phyloP scores from a whole-genome alignment of 2,797 vertebrate genomes.

The Syngnathus acus region DNA sequence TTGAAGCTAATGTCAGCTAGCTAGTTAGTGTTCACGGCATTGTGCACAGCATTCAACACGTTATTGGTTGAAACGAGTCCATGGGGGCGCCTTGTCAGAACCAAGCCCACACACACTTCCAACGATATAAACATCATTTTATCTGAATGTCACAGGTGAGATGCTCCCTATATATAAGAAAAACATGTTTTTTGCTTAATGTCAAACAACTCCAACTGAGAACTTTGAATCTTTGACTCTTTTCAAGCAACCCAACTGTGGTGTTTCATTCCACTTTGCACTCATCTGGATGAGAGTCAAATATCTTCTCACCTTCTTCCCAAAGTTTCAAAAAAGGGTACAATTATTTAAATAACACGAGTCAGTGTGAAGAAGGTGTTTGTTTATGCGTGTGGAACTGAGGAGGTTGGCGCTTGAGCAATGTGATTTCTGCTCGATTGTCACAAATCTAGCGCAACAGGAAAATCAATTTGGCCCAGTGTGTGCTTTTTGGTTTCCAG shows the following conservation, averaged over 20 bases:
- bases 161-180: too few species aligned
- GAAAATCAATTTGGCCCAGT: constrained; percentile 76
- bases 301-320: constrained; percentile 43
- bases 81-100: too few species aligned
- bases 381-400: constrained; percentile 27
- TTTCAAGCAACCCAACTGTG: neutral
- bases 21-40: too few species aligned
- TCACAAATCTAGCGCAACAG: constrained; percentile 77
- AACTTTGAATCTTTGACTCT: neutral
- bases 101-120: too few species aligned
- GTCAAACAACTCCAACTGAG: neutral
- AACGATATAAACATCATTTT: too few species aligned
- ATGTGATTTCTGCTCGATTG: constrained; percentile 74
- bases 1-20: too few species aligned
- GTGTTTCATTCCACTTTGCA: constrained; percentile 23
- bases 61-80: too few species aligned
- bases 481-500: constrained; percentile 67
- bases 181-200: too few species aligned
- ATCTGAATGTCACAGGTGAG: too few species aligned
- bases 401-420: constrained; percentile 61
- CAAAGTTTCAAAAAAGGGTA: constrained; percentile 40
- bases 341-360: constrained; percentile 45
- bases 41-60: too few species aligned
- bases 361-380: constrained; percentile 44
- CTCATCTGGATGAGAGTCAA: constrained; percentile 42